phyloP scores from a whole-genome alignment of 23 tunicate genomes.

The Halocynthia aurantium region DNA sequence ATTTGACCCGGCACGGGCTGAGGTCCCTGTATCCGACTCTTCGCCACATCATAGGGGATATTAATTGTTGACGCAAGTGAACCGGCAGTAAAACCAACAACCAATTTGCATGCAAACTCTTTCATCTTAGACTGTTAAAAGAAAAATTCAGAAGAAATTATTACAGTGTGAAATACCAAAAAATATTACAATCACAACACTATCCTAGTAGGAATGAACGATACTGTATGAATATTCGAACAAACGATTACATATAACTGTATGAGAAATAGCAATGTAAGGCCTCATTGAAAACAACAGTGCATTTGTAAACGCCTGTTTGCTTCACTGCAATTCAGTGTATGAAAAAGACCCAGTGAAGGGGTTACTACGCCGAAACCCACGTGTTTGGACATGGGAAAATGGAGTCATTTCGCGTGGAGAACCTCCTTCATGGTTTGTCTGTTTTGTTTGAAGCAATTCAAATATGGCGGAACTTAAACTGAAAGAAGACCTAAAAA shows the following conservation, averaged over 20 bases:
- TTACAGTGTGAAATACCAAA: too few relatives aligned
- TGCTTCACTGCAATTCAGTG: too few relatives aligned
- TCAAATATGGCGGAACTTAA: not conserved
- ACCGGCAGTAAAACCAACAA: conserved; percentile 64
- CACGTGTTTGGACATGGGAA: not conserved
- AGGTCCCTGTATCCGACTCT: conserved; percentile 92
- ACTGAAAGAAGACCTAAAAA: too few relatives aligned
- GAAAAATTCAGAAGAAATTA: not conserved
- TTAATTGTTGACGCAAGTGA: conserved; percentile 85
- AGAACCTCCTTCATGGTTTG: not conserved
- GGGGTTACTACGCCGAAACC: too few relatives aligned
- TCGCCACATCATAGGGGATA: conserved; percentile 96
- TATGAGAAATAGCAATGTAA: too few relatives aligned
- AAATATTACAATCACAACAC: too few relatives aligned
- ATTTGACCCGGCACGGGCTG: conserved; percentile 80
- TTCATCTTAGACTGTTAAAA: conserved; percentile 41
- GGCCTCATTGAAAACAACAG: too few relatives aligned
- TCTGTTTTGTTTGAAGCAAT: not conserved
- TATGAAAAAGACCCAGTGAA: too few relatives aligned
- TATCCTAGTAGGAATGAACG: too few relatives aligned
- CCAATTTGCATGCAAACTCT: conserved; percentile 34
- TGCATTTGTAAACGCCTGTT: too few relatives aligned
- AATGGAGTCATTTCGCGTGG: conserved; percentile 6
- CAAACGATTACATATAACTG: too few relatives aligned
- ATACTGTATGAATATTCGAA: too few relatives aligned